These are phyloP conservation scores for Cheilosia pagana DNA, from an alignment of 2,888 invertebrate genomes.

Conservation along the genomic window DNA sequence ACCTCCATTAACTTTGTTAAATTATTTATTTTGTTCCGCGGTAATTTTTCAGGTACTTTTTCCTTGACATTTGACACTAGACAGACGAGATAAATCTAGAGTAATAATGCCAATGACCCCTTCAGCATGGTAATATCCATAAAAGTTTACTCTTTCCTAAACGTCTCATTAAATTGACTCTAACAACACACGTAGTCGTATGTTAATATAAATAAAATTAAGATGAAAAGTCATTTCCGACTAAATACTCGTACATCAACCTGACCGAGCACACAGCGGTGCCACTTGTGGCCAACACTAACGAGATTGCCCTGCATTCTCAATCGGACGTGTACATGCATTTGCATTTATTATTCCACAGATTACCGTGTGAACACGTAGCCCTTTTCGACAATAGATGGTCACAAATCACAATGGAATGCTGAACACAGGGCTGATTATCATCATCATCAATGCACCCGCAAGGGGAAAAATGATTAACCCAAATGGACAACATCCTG, in stretches of 20 bases:
- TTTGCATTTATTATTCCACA: conserved; percentile 16
- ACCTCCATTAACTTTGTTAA: too few species aligned
- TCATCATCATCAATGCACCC: conserved; percentile 47
- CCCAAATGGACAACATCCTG: conserved; percentile 71
- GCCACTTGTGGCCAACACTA: not conserved
- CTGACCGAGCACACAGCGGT: not conserved
- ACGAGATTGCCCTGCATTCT: conserved; percentile 20
- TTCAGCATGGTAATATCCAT: too few species aligned
- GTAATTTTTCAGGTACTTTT: too few species aligned
- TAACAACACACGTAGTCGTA: too few species aligned
- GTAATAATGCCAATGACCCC: too few species aligned
- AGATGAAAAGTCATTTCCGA: not conserved
- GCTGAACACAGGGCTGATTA: conserved; percentile 29
- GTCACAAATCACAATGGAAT: conserved; percentile 42
- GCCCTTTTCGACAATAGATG: conserved; percentile 55
- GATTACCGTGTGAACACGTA: conserved; percentile 64
- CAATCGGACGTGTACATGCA: conserved; percentile 1
- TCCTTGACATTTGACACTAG: too few species aligned
- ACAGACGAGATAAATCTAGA: too few species aligned
- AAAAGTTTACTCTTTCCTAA: too few species aligned
- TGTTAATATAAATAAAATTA: not conserved
- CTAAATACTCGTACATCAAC: not conserved
- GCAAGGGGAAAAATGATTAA: conserved; percentile 51
- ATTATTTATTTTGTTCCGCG: too few species aligned
- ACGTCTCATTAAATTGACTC: too few species aligned